Evolutionary conservation across 2,113 vertebrate genomes (phyloP).

Genomic region (Cacatua alba): DNA sequence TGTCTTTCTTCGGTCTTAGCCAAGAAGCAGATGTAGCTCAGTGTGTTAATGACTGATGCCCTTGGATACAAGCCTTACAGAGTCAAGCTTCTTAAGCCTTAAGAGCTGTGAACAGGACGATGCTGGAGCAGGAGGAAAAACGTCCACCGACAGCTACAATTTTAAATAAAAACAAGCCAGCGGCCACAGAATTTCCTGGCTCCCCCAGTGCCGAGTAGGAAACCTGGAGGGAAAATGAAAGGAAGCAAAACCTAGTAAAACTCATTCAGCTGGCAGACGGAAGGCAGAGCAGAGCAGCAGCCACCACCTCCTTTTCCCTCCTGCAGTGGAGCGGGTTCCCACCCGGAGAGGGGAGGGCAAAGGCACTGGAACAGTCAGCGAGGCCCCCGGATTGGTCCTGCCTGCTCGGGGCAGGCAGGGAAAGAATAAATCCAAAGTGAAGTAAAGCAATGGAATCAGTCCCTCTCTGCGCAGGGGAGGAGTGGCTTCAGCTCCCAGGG

Average conservation of each 20-base stretch:
- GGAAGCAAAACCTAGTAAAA: not conserved
- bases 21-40: constrained; percentile 83
- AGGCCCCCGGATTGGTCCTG: constrained; percentile 37
- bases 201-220: not conserved
- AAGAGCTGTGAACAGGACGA: constrained; percentile 44
- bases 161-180: constrained; percentile 10
- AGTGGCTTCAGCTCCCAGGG: constrained; percentile 43
- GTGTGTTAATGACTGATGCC: constrained; percentile 76
- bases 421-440: not conserved
- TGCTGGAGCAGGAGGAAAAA: constrained; percentile 3
- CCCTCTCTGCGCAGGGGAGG: constrained; percentile 69
- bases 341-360: not conserved
- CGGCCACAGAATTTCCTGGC: not conserved
- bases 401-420: constrained; percentile 6
- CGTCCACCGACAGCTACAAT: not conserved
- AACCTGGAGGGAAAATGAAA: not conserved
- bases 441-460: not conserved
- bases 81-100: constrained; percentile 65
- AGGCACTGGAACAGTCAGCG: constrained; percentile 24
- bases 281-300: not conserved
- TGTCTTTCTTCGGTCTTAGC: constrained; percentile 69
- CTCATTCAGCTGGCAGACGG: not conserved
- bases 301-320: not conserved
- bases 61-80: constrained; percentile 75
- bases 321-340: not conserved